phyloP scores from a whole-genome alignment of 2,888 invertebrate genomes.

The Dichetophora obliterata region DNA sequence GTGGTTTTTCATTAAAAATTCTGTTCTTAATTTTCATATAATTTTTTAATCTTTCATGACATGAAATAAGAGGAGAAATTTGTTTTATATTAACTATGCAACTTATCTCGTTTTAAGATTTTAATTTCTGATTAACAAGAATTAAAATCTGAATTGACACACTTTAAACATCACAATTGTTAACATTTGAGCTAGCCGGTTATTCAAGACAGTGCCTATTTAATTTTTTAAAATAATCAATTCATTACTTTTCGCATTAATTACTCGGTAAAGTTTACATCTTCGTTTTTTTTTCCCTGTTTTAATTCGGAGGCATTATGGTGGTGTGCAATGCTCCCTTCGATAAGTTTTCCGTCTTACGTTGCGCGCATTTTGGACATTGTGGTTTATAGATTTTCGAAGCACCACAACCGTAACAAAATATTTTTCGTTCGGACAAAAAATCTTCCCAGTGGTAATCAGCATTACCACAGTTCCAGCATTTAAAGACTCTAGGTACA shows the following conservation, averaged over 20 bases:
- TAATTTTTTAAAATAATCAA: too few species aligned
- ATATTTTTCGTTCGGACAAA: background rate
- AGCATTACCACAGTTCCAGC: background rate
- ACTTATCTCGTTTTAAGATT: background rate
- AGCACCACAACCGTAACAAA: background rate
- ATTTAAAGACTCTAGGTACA: background rate
- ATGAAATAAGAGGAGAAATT: background rate
- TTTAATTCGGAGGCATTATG: background rate
- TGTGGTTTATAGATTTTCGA: background rate
- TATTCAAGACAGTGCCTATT: background rate
- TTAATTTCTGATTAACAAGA: background rate
- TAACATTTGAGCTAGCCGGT: constrained; percentile 3
- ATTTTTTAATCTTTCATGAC: constrained; percentile 16
- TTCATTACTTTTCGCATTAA: too few species aligned
- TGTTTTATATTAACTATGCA: background rate
- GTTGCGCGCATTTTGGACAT: background rate
- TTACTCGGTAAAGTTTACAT: too few species aligned
- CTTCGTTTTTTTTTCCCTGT: too few species aligned
- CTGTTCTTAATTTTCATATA: background rate
- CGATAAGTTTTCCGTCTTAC: background rate
- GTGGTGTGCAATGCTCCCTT: background rate
- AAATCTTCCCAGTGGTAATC: background rate
- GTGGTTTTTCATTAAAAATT: background rate
- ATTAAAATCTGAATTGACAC: background rate
- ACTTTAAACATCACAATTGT: background rate